phyloP scores from a whole-genome alignment of 2,797 vertebrate genomes.

The Fringilla coelebs region DNA sequence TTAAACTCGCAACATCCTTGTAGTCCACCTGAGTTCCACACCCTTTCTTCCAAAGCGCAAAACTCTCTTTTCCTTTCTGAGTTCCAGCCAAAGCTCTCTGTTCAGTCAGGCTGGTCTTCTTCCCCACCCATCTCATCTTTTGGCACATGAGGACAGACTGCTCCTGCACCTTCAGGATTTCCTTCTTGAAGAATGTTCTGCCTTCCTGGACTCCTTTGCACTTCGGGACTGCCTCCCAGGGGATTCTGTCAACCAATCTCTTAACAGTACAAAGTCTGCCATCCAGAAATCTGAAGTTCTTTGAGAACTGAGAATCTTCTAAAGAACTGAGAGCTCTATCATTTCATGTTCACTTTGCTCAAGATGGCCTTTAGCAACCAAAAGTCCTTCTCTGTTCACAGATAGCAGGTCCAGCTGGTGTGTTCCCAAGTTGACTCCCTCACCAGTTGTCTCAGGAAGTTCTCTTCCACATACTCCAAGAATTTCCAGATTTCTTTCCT shows the following conservation, averaged over 20 bases:
- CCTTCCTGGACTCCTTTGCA: neutral
- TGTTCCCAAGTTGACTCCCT: accelerated
- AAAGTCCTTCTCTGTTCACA: neutral
- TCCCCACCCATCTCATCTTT: neutral
- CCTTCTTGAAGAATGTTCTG: neutral
- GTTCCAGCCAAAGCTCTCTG: neutral
- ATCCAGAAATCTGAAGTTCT: neutral
- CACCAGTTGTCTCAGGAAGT: neutral
- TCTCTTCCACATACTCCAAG: neutral
- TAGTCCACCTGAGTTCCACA: neutral
- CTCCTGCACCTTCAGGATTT: neutral
- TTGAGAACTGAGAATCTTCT: neutral
- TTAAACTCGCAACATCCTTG: neutral
- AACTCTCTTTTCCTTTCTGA: neutral
- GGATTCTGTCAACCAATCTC: neutral
- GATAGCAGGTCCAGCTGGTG: neutral
- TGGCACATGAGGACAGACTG: neutral
- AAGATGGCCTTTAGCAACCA: neutral
- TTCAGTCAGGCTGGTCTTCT: neutral
- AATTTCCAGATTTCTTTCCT: neutral
- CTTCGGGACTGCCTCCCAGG: neutral
- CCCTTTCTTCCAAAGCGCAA: neutral
- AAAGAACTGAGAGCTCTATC: neutral
- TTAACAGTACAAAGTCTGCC: neutral
- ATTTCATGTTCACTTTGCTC: neutral